Percentiles rank a stretch among this genome's conserved stretches.
phyloP scores from a whole-genome alignment of 92 coral and sea anemone genomes.

The Phenganax marumi region DNA sequence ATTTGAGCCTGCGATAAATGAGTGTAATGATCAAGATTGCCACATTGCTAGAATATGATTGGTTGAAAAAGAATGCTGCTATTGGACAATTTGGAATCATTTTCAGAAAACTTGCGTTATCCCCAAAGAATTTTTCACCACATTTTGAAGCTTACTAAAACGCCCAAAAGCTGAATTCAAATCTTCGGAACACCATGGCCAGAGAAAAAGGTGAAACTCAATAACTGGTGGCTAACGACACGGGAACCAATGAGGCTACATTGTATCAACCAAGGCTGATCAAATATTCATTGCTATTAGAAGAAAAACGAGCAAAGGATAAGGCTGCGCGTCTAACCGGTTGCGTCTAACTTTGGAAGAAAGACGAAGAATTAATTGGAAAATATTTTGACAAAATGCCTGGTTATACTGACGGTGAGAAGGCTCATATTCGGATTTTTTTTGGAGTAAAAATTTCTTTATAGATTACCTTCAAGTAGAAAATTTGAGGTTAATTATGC shows the following conservation, averaged over 20 bases:
- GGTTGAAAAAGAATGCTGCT: constrained; percentile 1
- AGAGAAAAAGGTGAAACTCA: background rate
- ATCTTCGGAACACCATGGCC: too few species aligned
- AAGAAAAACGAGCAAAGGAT: constrained; percentile 10
- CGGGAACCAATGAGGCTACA: constrained; percentile 10
- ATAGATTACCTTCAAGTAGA: background rate
- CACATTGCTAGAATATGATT: constrained; percentile 6
- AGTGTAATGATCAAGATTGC: background rate
- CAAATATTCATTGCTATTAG: constrained; percentile 21
- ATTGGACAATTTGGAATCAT: background rate
- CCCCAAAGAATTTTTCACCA: background rate
- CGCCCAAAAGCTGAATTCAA: too few species aligned
- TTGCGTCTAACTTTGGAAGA: background rate
- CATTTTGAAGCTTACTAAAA: too few species aligned
- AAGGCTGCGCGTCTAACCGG: constrained; percentile 38
- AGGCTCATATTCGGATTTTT: background rate
- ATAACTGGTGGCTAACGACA: background rate
- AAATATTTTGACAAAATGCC: constrained; percentile 11
- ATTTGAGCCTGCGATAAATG: constrained; percentile 14
- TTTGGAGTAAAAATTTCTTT: background rate
- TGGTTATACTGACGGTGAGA: constrained; percentile 20
- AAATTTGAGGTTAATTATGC: background rate
- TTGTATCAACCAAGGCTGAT: background rate
- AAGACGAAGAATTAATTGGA: background rate
- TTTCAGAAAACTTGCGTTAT: background rate